Evolutionary conservation across 2,888 invertebrate genomes (phyloP).

Genomic region (Microchrysa polita): DNA sequence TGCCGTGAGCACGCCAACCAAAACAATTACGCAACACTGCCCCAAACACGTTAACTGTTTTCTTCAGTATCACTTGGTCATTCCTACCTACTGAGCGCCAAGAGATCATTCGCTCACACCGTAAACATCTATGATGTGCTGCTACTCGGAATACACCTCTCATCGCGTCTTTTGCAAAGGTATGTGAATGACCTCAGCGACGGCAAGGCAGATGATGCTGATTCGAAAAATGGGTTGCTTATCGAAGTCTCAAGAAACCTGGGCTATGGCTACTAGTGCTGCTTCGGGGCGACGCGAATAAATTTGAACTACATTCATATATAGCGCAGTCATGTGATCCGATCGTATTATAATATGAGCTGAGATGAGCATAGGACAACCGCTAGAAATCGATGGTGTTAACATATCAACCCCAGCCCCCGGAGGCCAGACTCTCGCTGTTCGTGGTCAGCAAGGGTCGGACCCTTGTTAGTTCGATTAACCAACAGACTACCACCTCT

Average conservation of each 20-base stretch:
- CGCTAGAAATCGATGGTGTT: neutral
- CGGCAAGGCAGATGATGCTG: constrained; percentile 7
- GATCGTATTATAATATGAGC: neutral
- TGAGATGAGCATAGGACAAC: neutral
- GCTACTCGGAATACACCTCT: neutral
- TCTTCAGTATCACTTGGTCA: constrained; percentile 28
- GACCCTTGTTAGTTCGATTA: neutral
- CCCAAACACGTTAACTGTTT: neutral
- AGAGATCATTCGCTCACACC: constrained; percentile 32
- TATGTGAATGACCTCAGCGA: constrained; percentile 44
- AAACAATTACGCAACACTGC: too few species aligned
- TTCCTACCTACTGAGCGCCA: constrained; percentile 26
- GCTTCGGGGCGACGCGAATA: neutral
- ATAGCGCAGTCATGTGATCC: neutral
- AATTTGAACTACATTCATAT: neutral
- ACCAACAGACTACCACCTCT: constrained; percentile 16
- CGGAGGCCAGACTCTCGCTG: neutral
- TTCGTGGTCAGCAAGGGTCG: constrained; percentile 12
- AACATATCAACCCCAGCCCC: constrained; percentile 5
- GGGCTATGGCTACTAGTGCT: neutral
- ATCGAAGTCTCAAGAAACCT: constrained; percentile 15
- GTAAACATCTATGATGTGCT: constrained; percentile 6
- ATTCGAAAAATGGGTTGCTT: constrained; percentile 30
- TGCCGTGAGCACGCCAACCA: too few species aligned
- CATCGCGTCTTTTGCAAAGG: constrained; percentile 5